Conservation (phyloP, 2,888 invertebrate genomes). For the Dione vanillae region DNA sequence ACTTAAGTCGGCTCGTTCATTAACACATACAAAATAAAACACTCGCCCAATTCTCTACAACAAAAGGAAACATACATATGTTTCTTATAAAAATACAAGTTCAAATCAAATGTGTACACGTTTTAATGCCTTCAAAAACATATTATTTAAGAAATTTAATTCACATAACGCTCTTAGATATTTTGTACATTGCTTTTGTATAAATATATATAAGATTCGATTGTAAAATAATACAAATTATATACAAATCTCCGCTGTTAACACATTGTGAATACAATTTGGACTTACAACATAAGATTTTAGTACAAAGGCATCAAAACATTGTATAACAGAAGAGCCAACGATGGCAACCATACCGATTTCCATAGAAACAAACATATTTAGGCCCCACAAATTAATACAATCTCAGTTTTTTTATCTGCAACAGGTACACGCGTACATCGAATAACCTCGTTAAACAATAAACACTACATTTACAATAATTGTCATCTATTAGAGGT, state of each 20-base stretch:
- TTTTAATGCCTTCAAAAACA: conserved; percentile 21
- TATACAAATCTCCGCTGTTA: conserved; percentile 1
- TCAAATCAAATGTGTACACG: conserved; percentile 22
- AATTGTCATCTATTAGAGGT: conserved; percentile 49
- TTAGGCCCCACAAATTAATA: conserved; percentile 66
- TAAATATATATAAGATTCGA: conserved; percentile 23
- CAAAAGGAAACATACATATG: conserved; percentile 8
- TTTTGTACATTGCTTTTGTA: conserved; percentile 35
- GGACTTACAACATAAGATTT: background rate
- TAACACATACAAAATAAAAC: conserved; percentile 35
- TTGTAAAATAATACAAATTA: conserved; percentile 18
- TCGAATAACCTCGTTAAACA: conserved; percentile 70
- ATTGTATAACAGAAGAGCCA: conserved; percentile 9
- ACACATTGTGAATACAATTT: conserved; percentile 7
- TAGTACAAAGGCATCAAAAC: conserved; percentile 26
- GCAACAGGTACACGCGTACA: conserved; percentile 74
- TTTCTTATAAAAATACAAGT: conserved; percentile 36
- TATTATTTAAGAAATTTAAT: background rate
- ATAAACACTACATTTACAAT: conserved; percentile 53
- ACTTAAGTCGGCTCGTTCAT: conserved; percentile 34
- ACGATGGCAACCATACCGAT: conserved; percentile 33
- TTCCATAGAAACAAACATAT: conserved; percentile 53
- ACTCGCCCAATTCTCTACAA: conserved; percentile 16
- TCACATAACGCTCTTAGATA: conserved; percentile 25
- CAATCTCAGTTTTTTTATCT: conserved; percentile 58